Evolutionary conservation across 2,888 invertebrate genomes (phyloP).

Genomic region (Cryptops parisi): DNA sequence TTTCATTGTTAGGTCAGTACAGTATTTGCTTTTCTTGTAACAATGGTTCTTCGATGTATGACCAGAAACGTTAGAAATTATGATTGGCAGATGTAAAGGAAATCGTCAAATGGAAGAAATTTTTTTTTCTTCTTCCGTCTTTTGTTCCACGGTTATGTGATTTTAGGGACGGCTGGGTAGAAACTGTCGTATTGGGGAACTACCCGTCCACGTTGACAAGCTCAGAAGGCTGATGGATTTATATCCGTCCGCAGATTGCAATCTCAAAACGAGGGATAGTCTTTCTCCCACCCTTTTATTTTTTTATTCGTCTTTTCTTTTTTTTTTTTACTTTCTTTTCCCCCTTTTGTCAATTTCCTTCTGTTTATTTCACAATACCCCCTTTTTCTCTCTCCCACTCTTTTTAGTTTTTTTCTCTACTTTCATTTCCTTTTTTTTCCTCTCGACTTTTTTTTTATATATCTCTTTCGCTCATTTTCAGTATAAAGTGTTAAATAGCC

Average conservation of each 20-base stretch:
- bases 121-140: background rate
- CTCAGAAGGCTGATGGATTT: too few species aligned
- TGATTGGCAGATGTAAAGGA: too few species aligned
- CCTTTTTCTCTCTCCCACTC: background rate
- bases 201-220: too few species aligned
- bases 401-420: background rate
- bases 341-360: background rate
- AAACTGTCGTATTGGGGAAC: too few species aligned
- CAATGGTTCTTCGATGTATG: too few species aligned
- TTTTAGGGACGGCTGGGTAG: background rate
- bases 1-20: too few species aligned
- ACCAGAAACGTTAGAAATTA: too few species aligned
- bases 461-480: background rate
- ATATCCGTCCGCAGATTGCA: too few species aligned
- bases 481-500: too few species aligned
- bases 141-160: background rate
- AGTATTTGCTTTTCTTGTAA: too few species aligned
- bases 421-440: background rate
- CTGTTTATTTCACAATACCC: background rate
- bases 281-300: background rate
- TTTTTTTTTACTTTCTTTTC: background rate
- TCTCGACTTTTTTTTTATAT: background rate
- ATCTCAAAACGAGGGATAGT: too few species aligned
- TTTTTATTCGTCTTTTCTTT: background rate
- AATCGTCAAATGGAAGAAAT: background rate